Conservation (phyloP, 2,113 vertebrate genomes). For the Phodopus roborovskii region DNA sequence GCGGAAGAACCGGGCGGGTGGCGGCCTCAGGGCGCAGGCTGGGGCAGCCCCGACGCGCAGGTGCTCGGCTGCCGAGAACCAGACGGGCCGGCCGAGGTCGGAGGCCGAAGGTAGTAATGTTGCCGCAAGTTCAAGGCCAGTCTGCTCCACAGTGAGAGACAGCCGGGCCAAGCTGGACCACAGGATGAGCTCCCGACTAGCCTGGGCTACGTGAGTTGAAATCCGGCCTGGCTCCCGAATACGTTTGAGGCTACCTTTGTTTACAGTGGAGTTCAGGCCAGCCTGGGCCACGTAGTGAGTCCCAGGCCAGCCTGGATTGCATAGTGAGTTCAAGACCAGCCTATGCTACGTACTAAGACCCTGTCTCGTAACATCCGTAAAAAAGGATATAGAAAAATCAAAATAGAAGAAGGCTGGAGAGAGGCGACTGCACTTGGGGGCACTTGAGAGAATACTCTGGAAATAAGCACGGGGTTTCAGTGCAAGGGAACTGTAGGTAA, state of each 20-base stretch:
- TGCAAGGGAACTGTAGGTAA: background rate
- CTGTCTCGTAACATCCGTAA: background rate
- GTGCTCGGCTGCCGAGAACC: background rate
- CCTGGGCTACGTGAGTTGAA: background rate
- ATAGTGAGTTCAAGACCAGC: background rate
- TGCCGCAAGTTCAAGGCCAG: background rate
- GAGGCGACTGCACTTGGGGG: background rate
- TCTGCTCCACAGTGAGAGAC: background rate
- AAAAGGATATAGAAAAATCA: background rate
- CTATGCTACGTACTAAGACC: background rate
- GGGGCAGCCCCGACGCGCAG: background rate
- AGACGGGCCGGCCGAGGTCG: background rate
- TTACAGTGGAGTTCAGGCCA: background rate
- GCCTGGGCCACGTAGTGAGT: background rate
- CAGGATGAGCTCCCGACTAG: background rate
- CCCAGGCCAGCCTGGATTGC: background rate
- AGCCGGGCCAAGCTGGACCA: background rate
- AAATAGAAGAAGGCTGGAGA: background rate
- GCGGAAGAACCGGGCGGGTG: conserved; percentile 26
- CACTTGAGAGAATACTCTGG: background rate
- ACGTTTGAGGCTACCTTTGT: background rate
- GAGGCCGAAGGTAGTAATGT: background rate
- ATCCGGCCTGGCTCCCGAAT: background rate
- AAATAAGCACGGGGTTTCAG: background rate
- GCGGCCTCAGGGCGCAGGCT: background rate